A percentile compares a stretch with the other conserved stretches of the same genome.
Conservation (phyloP, 2,113 vertebrate species). For the Platichthys flesus region DNA sequence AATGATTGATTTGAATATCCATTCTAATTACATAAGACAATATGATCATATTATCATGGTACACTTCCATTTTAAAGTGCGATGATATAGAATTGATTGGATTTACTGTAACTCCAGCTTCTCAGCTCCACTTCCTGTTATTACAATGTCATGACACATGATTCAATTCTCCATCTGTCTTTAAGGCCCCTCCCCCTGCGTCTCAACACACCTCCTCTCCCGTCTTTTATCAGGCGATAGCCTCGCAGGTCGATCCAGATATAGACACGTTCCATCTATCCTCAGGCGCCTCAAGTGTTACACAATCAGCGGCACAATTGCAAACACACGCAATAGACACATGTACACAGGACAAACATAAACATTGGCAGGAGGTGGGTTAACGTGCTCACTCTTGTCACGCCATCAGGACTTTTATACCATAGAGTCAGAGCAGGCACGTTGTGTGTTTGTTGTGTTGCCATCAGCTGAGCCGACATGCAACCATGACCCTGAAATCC, state of each 20-base stretch:
- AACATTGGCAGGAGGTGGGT: conserved; percentile 7
- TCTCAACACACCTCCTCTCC: background rate
- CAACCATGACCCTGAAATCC: background rate
- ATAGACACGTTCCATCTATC: conserved; percentile 5
- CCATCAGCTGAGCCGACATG: background rate
- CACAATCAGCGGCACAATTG: conserved; percentile 22
- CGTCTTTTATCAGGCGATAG: conserved; percentile 18
- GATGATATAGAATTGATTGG: background rate
- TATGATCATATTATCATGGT: background rate
- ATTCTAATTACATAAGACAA: background rate
- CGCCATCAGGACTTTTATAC: background rate
- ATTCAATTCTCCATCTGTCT: background rate
- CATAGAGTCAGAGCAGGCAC: background rate
- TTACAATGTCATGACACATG: background rate
- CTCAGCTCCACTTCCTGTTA: background rate
- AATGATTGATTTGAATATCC: background rate
- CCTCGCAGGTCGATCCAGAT: conserved; percentile 34
- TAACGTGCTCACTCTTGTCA: conserved; percentile 14
- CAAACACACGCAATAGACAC: conserved; percentile 14
- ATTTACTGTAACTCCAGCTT: background rate
- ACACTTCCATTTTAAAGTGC: background rate
- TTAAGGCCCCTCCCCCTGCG: background rate
- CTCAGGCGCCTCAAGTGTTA: conserved; percentile 33
- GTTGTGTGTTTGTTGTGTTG: conserved; percentile 2
- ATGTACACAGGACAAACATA: background rate